Evolutionary conservation across 2,797 vertebrate genomes (phyloP).

Genomic region (Nothura maculosa): DNA sequence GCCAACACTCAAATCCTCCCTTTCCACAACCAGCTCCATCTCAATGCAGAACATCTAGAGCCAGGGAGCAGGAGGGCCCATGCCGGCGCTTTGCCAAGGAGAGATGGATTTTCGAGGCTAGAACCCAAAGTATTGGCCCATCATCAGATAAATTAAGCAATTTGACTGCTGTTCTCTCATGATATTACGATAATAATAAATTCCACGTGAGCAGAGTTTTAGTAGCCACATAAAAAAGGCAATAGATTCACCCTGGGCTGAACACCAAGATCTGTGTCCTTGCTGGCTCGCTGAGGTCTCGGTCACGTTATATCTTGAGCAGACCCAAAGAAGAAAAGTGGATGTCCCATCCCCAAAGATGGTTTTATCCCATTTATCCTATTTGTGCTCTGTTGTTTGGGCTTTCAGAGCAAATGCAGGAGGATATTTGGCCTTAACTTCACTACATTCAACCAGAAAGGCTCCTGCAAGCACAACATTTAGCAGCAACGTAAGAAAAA

Average conservation of each 20-base stretch:
- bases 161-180: conserved; percentile 62
- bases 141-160: conserved; percentile 22
- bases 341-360: not conserved
- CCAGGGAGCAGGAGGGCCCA: not conserved
- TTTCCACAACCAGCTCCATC: rapidly evolving
- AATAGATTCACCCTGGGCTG: conserved; percentile 64
- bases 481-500: not conserved
- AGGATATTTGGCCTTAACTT: not conserved
- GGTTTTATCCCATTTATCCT: not conserved
- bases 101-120: not conserved
- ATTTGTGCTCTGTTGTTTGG: not conserved
- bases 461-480: not conserved
- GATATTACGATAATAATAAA: conserved; percentile 76
- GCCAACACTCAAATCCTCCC: not conserved
- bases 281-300: not conserved
- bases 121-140: not conserved
- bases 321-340: not conserved
- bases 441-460: not conserved
- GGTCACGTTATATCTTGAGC: not conserved
- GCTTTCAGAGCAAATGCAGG: not conserved
- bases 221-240: conserved; percentile 36
- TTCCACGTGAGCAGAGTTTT: conserved; percentile 66
- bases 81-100: rapidly evolving
- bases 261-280: conserved; percentile 62
- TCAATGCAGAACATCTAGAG: not conserved